Percentiles rank a stretch among this genome's conserved stretches.
These are phyloP conservation scores for Proales similis DNA, from an alignment of 1,140 invertebrate genomes.

Conservation along the genomic window DNA sequence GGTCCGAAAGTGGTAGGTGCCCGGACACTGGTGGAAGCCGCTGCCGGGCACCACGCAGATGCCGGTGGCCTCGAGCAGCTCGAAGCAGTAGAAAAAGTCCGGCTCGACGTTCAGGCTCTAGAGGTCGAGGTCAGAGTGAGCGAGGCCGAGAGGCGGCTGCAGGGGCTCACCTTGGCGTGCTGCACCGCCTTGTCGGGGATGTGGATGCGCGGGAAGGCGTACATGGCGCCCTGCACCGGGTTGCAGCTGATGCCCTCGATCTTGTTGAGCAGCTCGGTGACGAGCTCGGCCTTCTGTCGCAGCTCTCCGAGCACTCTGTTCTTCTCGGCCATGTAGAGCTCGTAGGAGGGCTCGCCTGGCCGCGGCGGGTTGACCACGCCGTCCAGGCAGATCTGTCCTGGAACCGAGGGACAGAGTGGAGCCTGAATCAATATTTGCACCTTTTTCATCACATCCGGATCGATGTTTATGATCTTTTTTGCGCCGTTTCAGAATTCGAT, in stretches of 20 bases:
- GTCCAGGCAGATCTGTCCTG: constrained; percentile 67
- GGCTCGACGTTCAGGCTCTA: constrained; percentile 59
- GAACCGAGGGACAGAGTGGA: constrained; percentile 79
- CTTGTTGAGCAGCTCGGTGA: constrained; percentile 79
- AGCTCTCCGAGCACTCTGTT: constrained; percentile 68
- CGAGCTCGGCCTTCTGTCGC: constrained; percentile 67
- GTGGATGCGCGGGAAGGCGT: constrained; percentile 70
- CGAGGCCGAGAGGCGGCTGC: too few species aligned
- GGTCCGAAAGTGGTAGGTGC: constrained; percentile 85
- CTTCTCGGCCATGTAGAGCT: constrained; percentile 62
- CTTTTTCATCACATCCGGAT: constrained; percentile 67
- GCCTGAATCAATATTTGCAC: constrained; percentile 84
- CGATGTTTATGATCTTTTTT: constrained; percentile 79
- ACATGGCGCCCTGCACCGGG: constrained; percentile 74
- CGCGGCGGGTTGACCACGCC: constrained; percentile 71
- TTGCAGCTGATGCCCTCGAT: constrained; percentile 81
- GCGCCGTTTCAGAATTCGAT: too few species aligned
- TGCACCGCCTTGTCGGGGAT: constrained; percentile 53
- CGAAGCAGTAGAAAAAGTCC: constrained; percentile 87
- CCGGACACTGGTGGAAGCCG: constrained; percentile 85
- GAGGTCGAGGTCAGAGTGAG: too few species aligned
- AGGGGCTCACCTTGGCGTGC: constrained; percentile 52
- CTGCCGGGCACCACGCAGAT: constrained; percentile 79
- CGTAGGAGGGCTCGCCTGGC: constrained; percentile 69
- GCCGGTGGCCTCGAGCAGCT: constrained; percentile 81